phyloP scores from a whole-genome alignment of 2,888 invertebrate species.

The Macrophya alboannulata region DNA sequence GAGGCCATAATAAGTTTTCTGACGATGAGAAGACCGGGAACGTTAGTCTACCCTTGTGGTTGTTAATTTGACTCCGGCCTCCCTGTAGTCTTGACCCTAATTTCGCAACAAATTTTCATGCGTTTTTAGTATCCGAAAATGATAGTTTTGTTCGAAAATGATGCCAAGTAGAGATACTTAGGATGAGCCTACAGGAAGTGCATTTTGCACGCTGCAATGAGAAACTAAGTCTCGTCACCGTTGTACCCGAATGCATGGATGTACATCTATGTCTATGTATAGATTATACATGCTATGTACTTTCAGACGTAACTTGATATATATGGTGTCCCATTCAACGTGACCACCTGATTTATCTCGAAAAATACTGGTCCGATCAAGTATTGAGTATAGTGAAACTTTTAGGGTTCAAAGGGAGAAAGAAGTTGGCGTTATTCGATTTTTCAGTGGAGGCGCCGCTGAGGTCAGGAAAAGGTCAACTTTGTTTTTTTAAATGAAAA shows the following conservation, averaged over 20 bases:
- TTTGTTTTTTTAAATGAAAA: too few species aligned
- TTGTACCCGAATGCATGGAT: too few species aligned
- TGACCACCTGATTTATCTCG: too few species aligned
- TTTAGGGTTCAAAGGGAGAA: too few species aligned
- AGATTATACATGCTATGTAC: not conserved
- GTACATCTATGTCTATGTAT: not conserved
- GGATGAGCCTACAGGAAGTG: not conserved
- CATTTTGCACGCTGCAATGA: slow-evolving; percentile 21
- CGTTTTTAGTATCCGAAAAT: not conserved
- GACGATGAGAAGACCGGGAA: not conserved
- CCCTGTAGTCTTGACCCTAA: not conserved
- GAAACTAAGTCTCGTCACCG: too few species aligned
- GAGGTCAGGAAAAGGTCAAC: too few species aligned
- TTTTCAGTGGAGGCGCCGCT: too few species aligned
- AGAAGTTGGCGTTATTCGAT: too few species aligned
- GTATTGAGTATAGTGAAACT: too few species aligned
- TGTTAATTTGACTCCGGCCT: not conserved
- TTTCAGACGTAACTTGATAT: slow-evolving; percentile 11
- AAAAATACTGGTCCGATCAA: too few species aligned
- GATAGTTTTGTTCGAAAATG: not conserved
- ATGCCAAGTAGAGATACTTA: not conserved
- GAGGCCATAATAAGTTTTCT: not conserved
- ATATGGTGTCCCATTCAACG: too few species aligned
- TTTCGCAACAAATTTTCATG: not conserved
- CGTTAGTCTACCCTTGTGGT: not conserved